Evolutionary conservation across 2,113 vertebrate species (phyloP).

Genomic region (Hippocampus barbouri): DNA sequence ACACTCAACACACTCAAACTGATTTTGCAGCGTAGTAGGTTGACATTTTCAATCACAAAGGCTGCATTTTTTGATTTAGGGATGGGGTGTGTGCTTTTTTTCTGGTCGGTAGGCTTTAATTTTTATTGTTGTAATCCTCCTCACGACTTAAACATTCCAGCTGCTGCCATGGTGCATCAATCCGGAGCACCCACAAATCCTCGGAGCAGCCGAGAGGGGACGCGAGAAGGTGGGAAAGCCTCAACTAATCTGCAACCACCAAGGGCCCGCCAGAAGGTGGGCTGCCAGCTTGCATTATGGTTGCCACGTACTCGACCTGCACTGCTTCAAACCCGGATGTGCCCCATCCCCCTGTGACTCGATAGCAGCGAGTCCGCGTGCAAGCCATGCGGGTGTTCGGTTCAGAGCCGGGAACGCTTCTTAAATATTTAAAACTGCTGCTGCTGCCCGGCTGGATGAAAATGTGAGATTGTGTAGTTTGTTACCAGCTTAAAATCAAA

Average conservation of each 20-base stretch:
- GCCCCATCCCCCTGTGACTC: slow-evolving; percentile 29
- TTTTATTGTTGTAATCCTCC: too few relatives aligned
- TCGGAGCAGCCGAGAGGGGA: slow-evolving; percentile 28
- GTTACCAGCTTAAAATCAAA: slow-evolving; percentile 76
- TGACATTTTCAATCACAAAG: too few relatives aligned
- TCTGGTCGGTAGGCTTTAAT: too few relatives aligned
- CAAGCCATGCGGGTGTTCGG: slow-evolving; percentile 32
- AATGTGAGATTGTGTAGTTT: slow-evolving; percentile 24
- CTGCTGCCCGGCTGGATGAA: slow-evolving; percentile 27
- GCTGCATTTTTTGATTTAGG: too few relatives aligned
- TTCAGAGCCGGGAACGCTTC: background rate
- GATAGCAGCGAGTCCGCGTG: background rate
- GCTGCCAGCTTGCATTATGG: slow-evolving; percentile 36
- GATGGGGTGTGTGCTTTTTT: too few relatives aligned
- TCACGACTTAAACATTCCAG: background rate
- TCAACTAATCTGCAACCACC: slow-evolving; percentile 44
- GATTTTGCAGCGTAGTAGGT: too few relatives aligned
- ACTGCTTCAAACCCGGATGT: background rate
- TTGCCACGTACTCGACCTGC: background rate
- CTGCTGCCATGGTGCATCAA: slow-evolving; percentile 17
- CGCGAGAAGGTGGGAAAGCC: slow-evolving; percentile 44
- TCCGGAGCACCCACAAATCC: slow-evolving; percentile 31
- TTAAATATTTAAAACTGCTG: background rate
- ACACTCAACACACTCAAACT: too few relatives aligned
- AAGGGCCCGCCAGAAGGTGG: slow-evolving; percentile 37